These are phyloP conservation scores for Eueides isabella DNA, from an alignment of 1,140 invertebrate genomes.

Conservation along the genomic window DNA sequence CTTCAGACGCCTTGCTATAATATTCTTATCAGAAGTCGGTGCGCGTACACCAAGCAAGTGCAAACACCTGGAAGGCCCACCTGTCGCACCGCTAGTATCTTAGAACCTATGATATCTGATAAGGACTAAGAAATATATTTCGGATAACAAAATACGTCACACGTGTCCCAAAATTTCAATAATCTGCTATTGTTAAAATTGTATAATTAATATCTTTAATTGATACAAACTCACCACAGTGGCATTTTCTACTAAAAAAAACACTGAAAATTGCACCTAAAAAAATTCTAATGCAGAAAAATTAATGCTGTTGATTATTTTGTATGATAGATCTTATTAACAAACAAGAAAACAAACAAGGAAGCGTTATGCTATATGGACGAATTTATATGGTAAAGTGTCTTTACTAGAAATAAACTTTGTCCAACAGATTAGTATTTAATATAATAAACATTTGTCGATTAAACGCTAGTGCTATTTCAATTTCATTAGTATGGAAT, in stretches of 20 bases:
- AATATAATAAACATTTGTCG: background rate
- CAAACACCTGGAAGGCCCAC: constrained; percentile 71
- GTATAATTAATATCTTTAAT: too few relatives aligned
- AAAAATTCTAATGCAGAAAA: too few relatives aligned
- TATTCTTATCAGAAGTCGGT: constrained; percentile 64
- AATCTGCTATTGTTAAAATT: background rate
- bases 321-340: too few relatives aligned
- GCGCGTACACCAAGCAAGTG: constrained; percentile 63
- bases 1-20: constrained; percentile 58
- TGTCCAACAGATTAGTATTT: background rate
- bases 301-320: too few relatives aligned
- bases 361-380: background rate
- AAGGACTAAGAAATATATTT: constrained; percentile 31
- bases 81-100: constrained; percentile 63
- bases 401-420: background rate
- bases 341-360: background rate
- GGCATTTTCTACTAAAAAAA: too few relatives aligned
- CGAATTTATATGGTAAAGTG: background rate
- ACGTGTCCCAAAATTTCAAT: background rate
- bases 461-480: background rate
- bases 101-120: constrained; percentile 44
- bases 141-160: constrained; percentile 18
- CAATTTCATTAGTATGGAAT: background rate
- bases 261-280: too few relatives aligned
- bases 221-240: too few relatives aligned